Evolutionary conservation across 2,888 invertebrate genomes (phyloP), one percentile per base, ranked within the genome.

Genomic region (Rhamphomyia laevipes): DNA sequence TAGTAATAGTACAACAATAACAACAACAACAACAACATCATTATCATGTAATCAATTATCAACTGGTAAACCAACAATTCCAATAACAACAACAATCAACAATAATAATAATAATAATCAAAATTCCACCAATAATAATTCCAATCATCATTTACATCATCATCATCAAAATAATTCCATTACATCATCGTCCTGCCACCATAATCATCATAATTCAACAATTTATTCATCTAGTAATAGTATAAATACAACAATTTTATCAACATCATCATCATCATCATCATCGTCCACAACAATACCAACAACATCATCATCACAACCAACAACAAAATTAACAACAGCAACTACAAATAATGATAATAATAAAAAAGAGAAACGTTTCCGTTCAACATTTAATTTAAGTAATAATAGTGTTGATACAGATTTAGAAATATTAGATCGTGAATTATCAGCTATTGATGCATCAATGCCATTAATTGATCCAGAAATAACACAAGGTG

Each of bases 401-500:
- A 44, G 13, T 46, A 66, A 59, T 50, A 65, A 60, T 50, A 69
- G 66, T 57, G 63, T 71, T 53, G 72, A 71, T 49, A 67, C 65
- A 47, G 72, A 71, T 58, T 59, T 72, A 51, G 72, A 72, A 57
- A 70, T 64, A 51, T 63, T 72, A 46, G 72, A 72, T 53, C 65
- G 70, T 16, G 72, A 72, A 59, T 59, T 71, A 52, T 70, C 61
- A 59, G 72, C 70, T 51, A 68, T 72, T 47, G 70, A 70, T 56
- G 68, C 70, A 11, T 68, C 70, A 31, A 71, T 71, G 70, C 70
- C 70, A 35, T 61, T 71, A 2, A 65, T 68, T 50, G 71, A 71
- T 60, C 71, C 68, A 11, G 71, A 72, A 57, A 69, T 72, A 15
- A 68, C 70, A 2, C 68, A 71, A 55, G 70, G 71, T 35, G 70